These are phyloP conservation scores for Phoxinus dragarum DNA, from an alignment of 2,797 vertebrate genomes.

Conservation along the genomic window DNA sequence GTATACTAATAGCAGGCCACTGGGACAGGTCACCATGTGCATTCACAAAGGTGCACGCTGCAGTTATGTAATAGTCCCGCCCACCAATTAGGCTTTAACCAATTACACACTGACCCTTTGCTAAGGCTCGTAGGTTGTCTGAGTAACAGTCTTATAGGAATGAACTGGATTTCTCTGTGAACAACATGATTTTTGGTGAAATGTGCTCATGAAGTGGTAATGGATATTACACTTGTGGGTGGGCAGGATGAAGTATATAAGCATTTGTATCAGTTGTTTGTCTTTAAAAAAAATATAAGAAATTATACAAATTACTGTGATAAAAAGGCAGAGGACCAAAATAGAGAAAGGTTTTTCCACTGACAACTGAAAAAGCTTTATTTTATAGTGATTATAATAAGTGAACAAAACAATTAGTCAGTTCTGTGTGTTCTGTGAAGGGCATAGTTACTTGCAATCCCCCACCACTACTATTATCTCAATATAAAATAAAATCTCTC, in stretches of 20 bases:
- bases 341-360: not conserved
- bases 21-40: not conserved
- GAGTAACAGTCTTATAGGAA: not conserved
- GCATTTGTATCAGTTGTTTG: not conserved
- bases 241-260: not conserved
- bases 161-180: not conserved
- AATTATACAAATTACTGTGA: not conserved
- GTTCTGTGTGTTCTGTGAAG: not conserved
- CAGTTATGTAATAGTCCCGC: conserved; percentile 26
- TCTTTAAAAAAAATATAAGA: not conserved
- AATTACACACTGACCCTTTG: conserved; percentile 5
- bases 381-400: not conserved
- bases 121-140: not conserved
- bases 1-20: conserved; percentile 3
- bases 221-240: not conserved
- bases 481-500: not conserved
- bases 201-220: not conserved
- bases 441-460: not conserved
- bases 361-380: not conserved
- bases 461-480: not conserved
- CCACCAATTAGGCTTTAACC: conserved; percentile 10
- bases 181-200: not conserved
- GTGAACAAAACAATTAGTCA: not conserved
- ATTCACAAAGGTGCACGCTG: conserved; percentile 4
- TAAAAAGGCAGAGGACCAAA: not conserved